These are phyloP conservation scores for Stigmatopora argus DNA, from an alignment of 2,113 vertebrate genomes.

Conservation along the genomic window DNA sequence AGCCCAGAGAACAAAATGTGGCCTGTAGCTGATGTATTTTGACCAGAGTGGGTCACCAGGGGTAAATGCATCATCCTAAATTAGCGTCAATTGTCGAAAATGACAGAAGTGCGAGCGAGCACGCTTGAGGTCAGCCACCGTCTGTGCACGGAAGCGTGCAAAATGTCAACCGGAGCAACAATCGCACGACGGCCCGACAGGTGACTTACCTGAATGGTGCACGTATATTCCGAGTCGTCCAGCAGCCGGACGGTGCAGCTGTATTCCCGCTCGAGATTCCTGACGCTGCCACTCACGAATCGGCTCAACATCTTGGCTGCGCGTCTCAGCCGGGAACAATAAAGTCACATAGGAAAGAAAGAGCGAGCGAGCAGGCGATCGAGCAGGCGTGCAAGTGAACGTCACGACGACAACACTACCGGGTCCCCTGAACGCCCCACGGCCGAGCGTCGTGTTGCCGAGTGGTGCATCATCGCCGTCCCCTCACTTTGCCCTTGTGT, in stretches of 20 bases:
- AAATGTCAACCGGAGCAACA: constrained; percentile 14
- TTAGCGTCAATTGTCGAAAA: background rate
- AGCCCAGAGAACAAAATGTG: constrained; percentile 15
- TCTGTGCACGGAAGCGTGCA: constrained; percentile 15
- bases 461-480: constrained; percentile 57
- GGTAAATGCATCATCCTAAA: background rate
- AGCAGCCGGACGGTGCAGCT: constrained; percentile 92
- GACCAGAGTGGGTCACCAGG: constrained; percentile 9
- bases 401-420: constrained; percentile 65
- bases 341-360: constrained; percentile 42
- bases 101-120: background rate
- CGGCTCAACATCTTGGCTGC: constrained; percentile 91
- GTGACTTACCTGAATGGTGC: constrained; percentile 88
- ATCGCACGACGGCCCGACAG: constrained; percentile 31
- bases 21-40: background rate
- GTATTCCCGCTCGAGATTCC: constrained; percentile 91
- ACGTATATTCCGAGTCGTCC: constrained; percentile 95
- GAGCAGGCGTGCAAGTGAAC: constrained; percentile 44
- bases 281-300: constrained; percentile 92
- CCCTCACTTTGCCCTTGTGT: constrained; percentile 35
- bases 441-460: constrained; percentile 41
- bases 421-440: constrained; percentile 41
- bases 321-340: constrained; percentile 71
- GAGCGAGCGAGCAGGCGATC: background rate
- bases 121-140: background rate